Evolutionary conservation across 2,888 invertebrate genomes (phyloP), one percentile per base, ranked within the genome.

Genomic region (Pecten maximus): DNA sequence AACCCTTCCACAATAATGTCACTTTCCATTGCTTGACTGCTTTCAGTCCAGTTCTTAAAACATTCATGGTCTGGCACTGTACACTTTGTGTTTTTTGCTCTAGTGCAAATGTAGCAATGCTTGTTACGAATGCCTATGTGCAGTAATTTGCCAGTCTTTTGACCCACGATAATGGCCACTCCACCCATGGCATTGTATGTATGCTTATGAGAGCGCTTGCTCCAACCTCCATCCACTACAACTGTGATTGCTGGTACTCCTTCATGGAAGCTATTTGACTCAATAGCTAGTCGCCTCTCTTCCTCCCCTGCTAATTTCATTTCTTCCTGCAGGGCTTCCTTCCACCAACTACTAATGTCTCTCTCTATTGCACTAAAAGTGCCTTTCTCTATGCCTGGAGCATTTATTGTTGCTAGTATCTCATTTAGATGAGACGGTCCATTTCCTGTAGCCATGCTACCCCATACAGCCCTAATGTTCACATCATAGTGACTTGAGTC

Each of bases 91-190:
- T n/a, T n/a, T n/a, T n/a, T n/a, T n/a, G n/a, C 90, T 1, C 23
- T 50, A 15, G 39, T 40, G 74, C 93, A 94, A 19, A 93, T 89
- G 40, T 89, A 90, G 89, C 93, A 94, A 60, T 91, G 91, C 87
- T 93, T 93, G 60, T 94, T 93, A 39, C 92, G 40, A 0, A 94
- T 60, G n/a, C 93, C 94, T n/a, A 93, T 91, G 40, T 92, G 91
- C 0, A 94, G 74, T n/a, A 93, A n/a, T 87, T 93, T 93, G 35
- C 89, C 87, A 15, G 91, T 93, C 50, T 91, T 88, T 86, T 89
- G 44, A 0, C 93, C 92, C n/a, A 92, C 91, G 16, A 94, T 92
- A 8, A 93, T 90, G 4, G 89, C 92, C 35, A 93, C 93, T n/a
- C 93, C 93, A n/a, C 93, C 93, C 35, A 91, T 44, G 10, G 92